These are phyloP conservation scores for Lytechinus pictus DNA, from an alignment of 35 echinoderm and acorn worm species.

Conservation along the genomic window DNA sequence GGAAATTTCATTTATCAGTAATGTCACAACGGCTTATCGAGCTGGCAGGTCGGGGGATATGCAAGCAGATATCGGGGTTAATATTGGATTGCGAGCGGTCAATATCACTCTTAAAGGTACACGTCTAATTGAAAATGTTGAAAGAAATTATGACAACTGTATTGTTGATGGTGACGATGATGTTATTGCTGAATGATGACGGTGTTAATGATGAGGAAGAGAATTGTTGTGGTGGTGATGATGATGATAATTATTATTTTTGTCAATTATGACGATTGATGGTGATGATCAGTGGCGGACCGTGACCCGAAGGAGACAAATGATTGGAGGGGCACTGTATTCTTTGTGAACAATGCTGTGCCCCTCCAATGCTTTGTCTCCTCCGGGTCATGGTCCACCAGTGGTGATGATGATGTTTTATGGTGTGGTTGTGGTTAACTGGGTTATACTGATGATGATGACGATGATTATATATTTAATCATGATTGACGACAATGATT, in stretches of 20 bases:
- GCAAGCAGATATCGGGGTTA: conserved; percentile 77
- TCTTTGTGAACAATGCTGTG: too few species aligned
- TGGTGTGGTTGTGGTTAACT: too few species aligned
- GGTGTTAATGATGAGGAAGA: not conserved
- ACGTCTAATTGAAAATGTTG: not conserved
- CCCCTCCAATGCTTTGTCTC: too few species aligned
- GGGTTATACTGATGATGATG: too few species aligned
- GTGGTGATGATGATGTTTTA: too few species aligned
- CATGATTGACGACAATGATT: too few species aligned
- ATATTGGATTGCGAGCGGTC: conserved; percentile 77
- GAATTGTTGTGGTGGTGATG: not conserved
- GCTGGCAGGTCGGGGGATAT: conserved; percentile 69
- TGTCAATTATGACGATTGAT: too few species aligned
- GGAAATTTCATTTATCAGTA: conserved; percentile 41
- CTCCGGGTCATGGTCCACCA: too few species aligned
- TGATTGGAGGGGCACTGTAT: too few species aligned
- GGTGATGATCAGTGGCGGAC: too few species aligned
- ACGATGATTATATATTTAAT: too few species aligned
- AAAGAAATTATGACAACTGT: not conserved
- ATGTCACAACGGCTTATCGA: conserved; percentile 60
- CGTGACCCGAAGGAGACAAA: too few species aligned
- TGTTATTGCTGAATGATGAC: not conserved
- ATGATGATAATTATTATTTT: not conserved
- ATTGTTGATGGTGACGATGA: not conserved
- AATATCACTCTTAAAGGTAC: conserved; percentile 91